Conservation (phyloP, 2,113 vertebrate species). For the Ceyx margarethae region DNA sequence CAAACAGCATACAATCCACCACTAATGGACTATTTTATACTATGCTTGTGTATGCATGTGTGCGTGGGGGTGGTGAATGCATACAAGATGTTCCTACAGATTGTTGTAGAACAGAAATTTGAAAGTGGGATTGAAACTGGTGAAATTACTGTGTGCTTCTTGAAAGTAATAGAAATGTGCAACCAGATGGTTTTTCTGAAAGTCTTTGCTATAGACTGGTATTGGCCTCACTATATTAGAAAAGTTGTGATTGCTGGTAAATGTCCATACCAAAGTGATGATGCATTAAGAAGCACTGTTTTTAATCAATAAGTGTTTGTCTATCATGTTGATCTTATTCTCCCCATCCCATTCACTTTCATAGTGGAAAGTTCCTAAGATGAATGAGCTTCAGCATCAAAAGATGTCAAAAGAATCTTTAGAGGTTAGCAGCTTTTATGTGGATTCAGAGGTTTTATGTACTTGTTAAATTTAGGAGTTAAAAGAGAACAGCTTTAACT, state of each 20-base stretch:
- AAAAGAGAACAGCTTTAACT: conserved; percentile 35
- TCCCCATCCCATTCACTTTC: background rate
- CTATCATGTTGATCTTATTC: background rate
- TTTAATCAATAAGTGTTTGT: conserved; percentile 30
- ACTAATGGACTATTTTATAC: background rate
- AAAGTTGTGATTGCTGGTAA: conserved; percentile 10
- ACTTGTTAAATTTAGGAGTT: conserved; percentile 40
- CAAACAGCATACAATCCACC: background rate
- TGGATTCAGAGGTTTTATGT: conserved; percentile 34
- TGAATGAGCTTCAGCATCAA: conserved; percentile 2
- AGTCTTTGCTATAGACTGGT: background rate
- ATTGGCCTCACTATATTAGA: background rate
- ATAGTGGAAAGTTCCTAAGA: background rate
- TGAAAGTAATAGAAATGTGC: background rate
- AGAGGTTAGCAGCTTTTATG: conserved; percentile 25
- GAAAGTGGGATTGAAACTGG: conserved; percentile 26
- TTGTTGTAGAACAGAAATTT: background rate
- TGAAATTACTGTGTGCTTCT: conserved; percentile 10
- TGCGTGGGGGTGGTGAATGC: background rate
- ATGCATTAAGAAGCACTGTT: background rate
- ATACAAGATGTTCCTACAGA: conserved; percentile 37
- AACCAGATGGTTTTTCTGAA: background rate
- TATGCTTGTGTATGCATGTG: background rate
- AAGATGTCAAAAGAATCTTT: conserved; percentile 30
- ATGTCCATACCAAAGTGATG: background rate